Evolutionary conservation across 2,888 invertebrate genomes (phyloP).

Genomic region (Tipula lateralis): DNA sequence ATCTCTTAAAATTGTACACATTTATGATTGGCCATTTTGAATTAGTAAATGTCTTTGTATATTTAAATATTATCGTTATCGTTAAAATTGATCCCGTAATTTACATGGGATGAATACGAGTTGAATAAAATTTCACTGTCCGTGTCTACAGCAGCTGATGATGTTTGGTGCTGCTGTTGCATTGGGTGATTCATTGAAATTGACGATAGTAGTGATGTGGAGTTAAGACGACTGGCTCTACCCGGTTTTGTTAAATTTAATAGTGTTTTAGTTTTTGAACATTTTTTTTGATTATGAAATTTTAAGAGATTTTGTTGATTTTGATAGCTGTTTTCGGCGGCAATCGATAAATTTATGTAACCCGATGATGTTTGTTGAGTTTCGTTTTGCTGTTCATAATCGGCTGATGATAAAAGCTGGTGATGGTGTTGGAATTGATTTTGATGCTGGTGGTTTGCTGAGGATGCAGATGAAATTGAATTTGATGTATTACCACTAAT

Average conservation of each 20-base stretch:
- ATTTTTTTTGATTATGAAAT: background rate
- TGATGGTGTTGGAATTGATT: background rate
- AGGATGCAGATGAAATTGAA: conserved; percentile 2
- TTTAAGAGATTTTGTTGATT: conserved; percentile 26
- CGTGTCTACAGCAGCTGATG: background rate
- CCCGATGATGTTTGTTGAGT: background rate
- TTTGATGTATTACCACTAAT: conserved; percentile 20
- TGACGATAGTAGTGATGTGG: background rate
- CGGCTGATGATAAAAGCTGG: background rate
- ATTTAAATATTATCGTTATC: background rate
- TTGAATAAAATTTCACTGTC: background rate
- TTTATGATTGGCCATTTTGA: background rate
- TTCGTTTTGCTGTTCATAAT: background rate
- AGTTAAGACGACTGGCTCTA: background rate
- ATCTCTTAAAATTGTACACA: background rate
- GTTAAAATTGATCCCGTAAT: background rate
- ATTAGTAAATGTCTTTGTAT: background rate
- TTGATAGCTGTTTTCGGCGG: conserved; percentile 2
- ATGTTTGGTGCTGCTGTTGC: background rate
- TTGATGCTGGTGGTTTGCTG: background rate
- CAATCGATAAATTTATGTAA: conserved; percentile 6
- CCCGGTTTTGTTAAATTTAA: background rate
- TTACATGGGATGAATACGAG: background rate
- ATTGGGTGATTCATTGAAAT: background rate
- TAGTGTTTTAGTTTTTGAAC: background rate